Evolutionary conservation across 2,888 invertebrate genomes (phyloP), one percentile per base, ranked within the genome.

Genomic region (Barypeithes pellucidus): DNA sequence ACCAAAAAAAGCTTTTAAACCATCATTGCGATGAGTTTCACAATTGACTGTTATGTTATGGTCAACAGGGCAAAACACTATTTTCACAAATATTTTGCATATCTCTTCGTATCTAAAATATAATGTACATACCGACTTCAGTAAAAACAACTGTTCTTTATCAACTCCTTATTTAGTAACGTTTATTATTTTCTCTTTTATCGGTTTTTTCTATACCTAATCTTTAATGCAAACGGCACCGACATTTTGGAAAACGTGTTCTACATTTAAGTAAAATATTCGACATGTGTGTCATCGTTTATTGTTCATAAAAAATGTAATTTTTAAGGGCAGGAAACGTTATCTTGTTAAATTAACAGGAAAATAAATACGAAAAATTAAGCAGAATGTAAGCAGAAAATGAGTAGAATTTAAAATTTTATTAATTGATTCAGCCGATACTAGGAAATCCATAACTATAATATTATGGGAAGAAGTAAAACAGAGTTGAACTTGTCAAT

Each of bases 131-230:
- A 20, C 45, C 59, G 14, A 43, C 67, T 14, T 20, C 3, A 59
- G 20, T 45, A 16, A 67, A 43, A 67, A 59, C 63, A 61, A 43
- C 52, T 54, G 41, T 52, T 20, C 60, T 59, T 67, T 68, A 60
- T 68, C 45, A 63, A 43, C 39, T 41, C 73, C 68, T 65, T 73
- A 73, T 73, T 73, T 68, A 68, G 62, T 50, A 68, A 29, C 68
- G 59, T 62, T 59, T 65, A 65, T 43, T 45, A 68, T 68, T 73
- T 68, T 73, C 68, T 73, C 59, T 67, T 67, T 67, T 67, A 67
- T 67, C 20, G n/a, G 54, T 20, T 57, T 29, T 36, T 63, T 52
- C 29, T 33, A n/a, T 45, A 16, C 7, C 9, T 8, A 61, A 24
- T 22, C 43, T 7, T 43, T 29, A 62, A 62, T 62, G 62, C 62